A percentile compares a stretch with the other conserved stretches of the same genome.
These are phyloP conservation scores for Iguana delicatissima DNA, from an alignment of 2,797 vertebrate genomes.

Conservation along the genomic window DNA sequence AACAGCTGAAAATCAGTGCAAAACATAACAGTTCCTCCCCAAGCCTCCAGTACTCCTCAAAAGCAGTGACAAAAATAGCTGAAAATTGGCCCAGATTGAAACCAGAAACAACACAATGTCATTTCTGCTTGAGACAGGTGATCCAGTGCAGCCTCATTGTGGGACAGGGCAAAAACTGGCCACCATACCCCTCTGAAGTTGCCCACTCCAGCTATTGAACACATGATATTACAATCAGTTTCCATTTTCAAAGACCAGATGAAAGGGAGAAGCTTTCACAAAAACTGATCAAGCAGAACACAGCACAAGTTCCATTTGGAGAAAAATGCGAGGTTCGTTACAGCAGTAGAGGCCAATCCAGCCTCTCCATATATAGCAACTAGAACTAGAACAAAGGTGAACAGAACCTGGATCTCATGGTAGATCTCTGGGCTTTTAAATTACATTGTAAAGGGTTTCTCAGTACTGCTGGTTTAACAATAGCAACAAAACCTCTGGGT, in stretches of 20 bases:
- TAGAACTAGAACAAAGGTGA: not conserved
- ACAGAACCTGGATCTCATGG: not conserved
- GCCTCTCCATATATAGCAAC: too few relatives aligned
- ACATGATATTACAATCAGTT: not conserved
- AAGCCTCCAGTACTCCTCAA: too few relatives aligned
- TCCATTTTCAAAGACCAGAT: not conserved
- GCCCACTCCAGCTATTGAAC: not conserved
- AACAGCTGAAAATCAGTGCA: too few relatives aligned
- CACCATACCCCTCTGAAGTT: too few relatives aligned
- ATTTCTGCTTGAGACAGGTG: too few relatives aligned
- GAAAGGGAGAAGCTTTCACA: not conserved
- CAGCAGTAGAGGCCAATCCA: not conserved
- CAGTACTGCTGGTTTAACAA: too few relatives aligned
- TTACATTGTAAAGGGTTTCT: not conserved
- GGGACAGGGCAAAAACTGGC: too few relatives aligned
- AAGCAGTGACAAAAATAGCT: too few relatives aligned
- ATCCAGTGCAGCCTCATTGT: too few relatives aligned
- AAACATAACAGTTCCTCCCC: too few relatives aligned
- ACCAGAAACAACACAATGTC: too few relatives aligned
- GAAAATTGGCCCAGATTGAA: too few relatives aligned
- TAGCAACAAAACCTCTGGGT: not conserved
- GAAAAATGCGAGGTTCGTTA: not conserved
- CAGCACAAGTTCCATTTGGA: not conserved
- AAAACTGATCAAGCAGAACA: not conserved
- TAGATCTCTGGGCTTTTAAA: not conserved